Conservation (phyloP, 2,888 invertebrate genomes). For the Perithous albicinctus region DNA sequence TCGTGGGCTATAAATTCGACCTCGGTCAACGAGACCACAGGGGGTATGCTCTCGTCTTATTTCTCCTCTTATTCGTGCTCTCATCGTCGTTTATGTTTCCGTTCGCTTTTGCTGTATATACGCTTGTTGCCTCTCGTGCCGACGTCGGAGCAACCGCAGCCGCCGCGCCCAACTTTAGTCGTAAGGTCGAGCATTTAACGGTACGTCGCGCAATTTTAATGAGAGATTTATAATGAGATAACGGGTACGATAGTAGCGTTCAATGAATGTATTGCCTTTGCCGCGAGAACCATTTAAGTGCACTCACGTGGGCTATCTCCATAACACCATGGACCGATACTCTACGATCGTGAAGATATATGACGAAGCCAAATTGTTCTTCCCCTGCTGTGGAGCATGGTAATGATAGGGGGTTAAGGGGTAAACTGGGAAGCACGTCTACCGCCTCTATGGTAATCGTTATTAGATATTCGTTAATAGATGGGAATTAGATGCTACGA, state of each 20-base stretch:
- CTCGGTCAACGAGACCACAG: slow-evolving; percentile 67
- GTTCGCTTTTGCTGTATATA: slow-evolving; percentile 47
- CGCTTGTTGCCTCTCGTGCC: slow-evolving; percentile 21
- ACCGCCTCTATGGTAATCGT: not conserved
- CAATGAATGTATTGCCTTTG: slow-evolving; percentile 1
- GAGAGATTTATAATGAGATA: slow-evolving; percentile 64
- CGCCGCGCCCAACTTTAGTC: slow-evolving; percentile 66
- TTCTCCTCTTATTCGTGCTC: slow-evolving; percentile 23
- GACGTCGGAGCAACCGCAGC: slow-evolving; percentile 39
- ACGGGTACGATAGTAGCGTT: slow-evolving; percentile 42
- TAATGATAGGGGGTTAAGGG: slow-evolving; percentile 22
- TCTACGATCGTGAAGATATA: slow-evolving; percentile 4
- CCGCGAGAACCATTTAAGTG: slow-evolving; percentile 30
- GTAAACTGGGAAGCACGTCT: not conserved
- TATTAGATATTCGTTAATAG: slow-evolving; percentile 28
- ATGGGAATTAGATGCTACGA: not conserved
- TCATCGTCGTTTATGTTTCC: slow-evolving; percentile 63
- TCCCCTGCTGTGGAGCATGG: not conserved
- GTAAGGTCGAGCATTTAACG: slow-evolving; percentile 65
- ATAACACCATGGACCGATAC: not conserved
- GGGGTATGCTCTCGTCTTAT: slow-evolving; percentile 52
- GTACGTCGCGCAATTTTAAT: slow-evolving; percentile 66
- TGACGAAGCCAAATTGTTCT: slow-evolving; percentile 30
- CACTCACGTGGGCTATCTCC: not conserved
- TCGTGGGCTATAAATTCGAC: slow-evolving; percentile 66